Conservation (phyloP, 1,140 invertebrate genomes). For the Euwallacea fornicatus region DNA sequence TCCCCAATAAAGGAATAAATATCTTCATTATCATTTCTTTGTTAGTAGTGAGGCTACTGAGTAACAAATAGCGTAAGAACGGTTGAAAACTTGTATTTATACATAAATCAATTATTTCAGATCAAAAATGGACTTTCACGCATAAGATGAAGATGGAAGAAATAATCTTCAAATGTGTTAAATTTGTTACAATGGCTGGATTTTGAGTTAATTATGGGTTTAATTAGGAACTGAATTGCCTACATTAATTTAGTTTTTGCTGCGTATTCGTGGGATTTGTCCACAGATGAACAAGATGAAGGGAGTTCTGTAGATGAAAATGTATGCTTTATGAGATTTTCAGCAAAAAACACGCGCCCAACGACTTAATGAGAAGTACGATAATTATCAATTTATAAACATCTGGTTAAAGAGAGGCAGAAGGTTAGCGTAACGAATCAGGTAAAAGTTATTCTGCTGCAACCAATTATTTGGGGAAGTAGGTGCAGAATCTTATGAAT, state of each 20-base stretch:
- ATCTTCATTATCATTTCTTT: not conserved
- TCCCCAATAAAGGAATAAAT: not conserved
- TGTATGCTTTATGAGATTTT: too few species aligned
- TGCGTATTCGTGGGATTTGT: too few species aligned
- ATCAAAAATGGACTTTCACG: constrained; percentile 19
- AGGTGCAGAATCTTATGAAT: too few species aligned
- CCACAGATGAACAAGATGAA: too few species aligned
- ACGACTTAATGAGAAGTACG: not conserved
- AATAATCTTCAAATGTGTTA: not conserved
- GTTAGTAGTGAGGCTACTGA: not conserved
- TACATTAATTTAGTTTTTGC: too few species aligned
- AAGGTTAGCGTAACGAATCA: not conserved
- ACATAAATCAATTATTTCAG: constrained; percentile 8
- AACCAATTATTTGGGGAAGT: too few species aligned
- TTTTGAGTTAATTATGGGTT: not conserved
- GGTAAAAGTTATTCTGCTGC: not conserved
- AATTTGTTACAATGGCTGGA: constrained; percentile 5
- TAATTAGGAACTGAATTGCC: too few species aligned
- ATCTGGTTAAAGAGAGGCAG: not conserved
- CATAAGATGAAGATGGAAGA: not conserved
- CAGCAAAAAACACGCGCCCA: not conserved
- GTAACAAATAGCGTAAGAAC: constrained; percentile 20
- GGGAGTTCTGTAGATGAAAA: too few species aligned
- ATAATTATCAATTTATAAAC: not conserved
- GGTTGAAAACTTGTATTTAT: constrained; percentile 13